Base-by-base conservation (phyloP, 2,113 vertebrate genomes). In the Pheucticus melanocephalus region DNA sequence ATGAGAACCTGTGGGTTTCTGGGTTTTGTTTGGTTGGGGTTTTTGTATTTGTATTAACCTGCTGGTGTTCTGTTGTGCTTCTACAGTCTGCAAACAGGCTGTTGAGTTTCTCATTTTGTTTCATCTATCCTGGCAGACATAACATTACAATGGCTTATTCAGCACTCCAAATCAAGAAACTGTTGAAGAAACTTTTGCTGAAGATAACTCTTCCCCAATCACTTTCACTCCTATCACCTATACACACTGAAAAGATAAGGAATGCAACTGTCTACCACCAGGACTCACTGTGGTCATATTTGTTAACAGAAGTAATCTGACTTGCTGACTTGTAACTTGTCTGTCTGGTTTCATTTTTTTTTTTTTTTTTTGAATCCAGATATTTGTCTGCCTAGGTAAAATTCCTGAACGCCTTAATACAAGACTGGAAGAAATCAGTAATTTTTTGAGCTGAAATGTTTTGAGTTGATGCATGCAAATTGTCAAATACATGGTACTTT, bases 61-160 rank as follows among this genome's bases (percentile, higher is more conserved):
- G 11, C 31, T 96, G 37, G 13, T 73, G 59, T 65, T 82, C 27
- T 60, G 3, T 51, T 86, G 22, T 65, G 57, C 48, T 76, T 73
- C 57, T 69, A 9, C 39, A 21, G 9, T 68, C 16, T 81, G 79
- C 53, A 73, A 68, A 66, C 35, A 69, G 37, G 18, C 28, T 86
- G 48, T 30, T 92, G 56, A 91, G 35, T 50, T 94, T 92, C 70
- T 92, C 1, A 47, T 94, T 91, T 77, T 94, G 44, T 93, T 94
- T 88, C 90, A n/a, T 96, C 72, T 96, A 0, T 95, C 56, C 27
- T 95, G 95, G 79, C 96, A 98, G 95, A 94, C 79, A 98, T 98
- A 95, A 98, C 97, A 86, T 97, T 98, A 97, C 98, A 99, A 76
- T 99, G 98, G 98, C 98, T 99, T 96, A 99, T 99, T 98, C 99